Evolutionary conservation across 1,140 invertebrate species (phyloP).

Genomic region (Drosophila busckii): DNA sequence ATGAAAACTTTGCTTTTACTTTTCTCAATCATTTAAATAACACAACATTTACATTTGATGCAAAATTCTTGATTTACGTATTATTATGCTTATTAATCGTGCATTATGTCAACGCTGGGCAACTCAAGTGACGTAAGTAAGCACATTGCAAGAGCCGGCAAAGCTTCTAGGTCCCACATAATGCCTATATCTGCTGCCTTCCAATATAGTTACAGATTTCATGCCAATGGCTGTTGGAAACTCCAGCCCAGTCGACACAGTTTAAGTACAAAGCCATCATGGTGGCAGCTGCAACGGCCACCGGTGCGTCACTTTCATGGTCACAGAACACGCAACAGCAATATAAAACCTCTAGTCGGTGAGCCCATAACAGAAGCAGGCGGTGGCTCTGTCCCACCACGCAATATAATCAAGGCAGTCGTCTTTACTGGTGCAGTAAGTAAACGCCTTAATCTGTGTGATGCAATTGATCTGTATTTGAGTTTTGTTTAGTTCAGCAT

Average conservation of each 20-base stretch:
- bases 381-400: constrained; percentile 74
- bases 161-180: background rate
- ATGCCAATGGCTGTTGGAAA: constrained; percentile 18
- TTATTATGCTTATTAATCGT: constrained; percentile 61
- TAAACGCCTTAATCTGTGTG: background rate
- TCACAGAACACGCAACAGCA: constrained; percentile 40
- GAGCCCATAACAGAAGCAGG: constrained; percentile 29
- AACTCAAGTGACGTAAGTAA: constrained; percentile 68
- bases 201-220: constrained; percentile 45
- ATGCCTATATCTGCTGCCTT: background rate
- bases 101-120: constrained; percentile 63
- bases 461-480: background rate
- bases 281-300: too few species aligned
- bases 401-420: constrained; percentile 83
- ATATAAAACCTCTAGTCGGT: constrained; percentile 31
- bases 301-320: constrained; percentile 40
- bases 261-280: constrained; percentile 2
- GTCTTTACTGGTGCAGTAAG: constrained; percentile 85
- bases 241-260: constrained; percentile 32
- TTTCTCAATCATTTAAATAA: constrained; percentile 33
- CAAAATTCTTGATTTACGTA: constrained; percentile 51
- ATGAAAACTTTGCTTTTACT: constrained; percentile 11
- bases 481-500: constrained; percentile 82
- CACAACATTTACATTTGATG: constrained; percentile 53
- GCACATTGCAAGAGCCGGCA: background rate